Base-by-base conservation (phyloP, 2,797 vertebrate species). In the Remorina albescens region DNA sequence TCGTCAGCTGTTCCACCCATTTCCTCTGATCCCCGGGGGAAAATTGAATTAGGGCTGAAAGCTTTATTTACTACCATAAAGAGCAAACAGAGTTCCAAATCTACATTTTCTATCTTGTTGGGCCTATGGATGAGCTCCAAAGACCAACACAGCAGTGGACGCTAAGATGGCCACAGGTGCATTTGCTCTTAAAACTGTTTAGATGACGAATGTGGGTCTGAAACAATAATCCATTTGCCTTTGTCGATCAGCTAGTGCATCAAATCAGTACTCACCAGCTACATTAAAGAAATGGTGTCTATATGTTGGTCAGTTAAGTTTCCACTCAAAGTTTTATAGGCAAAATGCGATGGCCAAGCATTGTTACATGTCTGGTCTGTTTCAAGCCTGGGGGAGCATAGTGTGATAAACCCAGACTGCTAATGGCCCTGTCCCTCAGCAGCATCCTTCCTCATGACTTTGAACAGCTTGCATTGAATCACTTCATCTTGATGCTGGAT, bases 381-480 rank as follows among this genome's bases (percentile, higher is more conserved):
- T 76, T 76, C 37, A 56, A 41, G 47, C 71, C 71, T 50, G 11
- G 8, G 50, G 61, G 71, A 51, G 42, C 6, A 3, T 61, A 28
- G 47, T 15, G 1, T 25, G 41, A 61, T 62, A 51, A 68, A 50
- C 41, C 58, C 65, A 28, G 65, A 26, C 42, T 65, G 70, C 49
- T 67, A 53, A 63, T 77, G 54, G 46, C 25, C 18, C n/a, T 50
- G 19, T 25, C 49, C 16, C 3, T 71, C 63, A 13, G 42, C 23
- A 47, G 25, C 51, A 49, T 72, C 51, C 60, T 56, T 53, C 64
- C 47, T 66, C 15, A 2, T 46, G 63, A 69, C 53, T 50, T 18
- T 37, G 46, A 44, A 23, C 47, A 47, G 62, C 37, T 55, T 13
- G 37, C 47, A 50, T 62, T 65, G 21, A 13, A 66, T 69, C 28